A percentile compares a stretch with the other conserved stretches of the same genome.
phyloP scores from a whole-genome alignment of 2,888 invertebrate genomes.

The Caenorhabditis wallacei region DNA sequence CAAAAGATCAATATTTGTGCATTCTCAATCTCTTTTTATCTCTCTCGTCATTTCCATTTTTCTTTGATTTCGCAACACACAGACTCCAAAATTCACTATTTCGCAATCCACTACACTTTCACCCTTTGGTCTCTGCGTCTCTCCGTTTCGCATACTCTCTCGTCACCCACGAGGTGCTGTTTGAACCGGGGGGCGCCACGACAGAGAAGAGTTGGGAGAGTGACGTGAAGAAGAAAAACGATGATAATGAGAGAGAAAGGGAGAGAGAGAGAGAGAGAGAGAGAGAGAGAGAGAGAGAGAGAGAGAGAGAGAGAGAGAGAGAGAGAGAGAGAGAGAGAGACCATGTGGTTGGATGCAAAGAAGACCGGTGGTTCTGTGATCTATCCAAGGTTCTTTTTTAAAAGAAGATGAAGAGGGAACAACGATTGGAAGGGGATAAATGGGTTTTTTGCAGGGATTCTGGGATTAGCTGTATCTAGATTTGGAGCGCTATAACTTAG shows the following conservation, averaged over 20 bases:
- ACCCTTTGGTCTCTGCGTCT: conserved; percentile 27
- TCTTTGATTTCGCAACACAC: conserved; percentile 43
- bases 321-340: conserved; percentile 5
- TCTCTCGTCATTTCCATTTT: conserved; percentile 23
- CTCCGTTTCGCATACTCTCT: conserved; percentile 2
- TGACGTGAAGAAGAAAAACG: conserved; percentile 46
- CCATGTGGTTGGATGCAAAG: conserved; percentile 45
- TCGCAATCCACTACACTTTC: conserved; percentile 44
- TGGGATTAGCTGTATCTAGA: too few relatives aligned
- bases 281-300: background rate
- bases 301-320: background rate
- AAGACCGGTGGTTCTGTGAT: conserved; percentile 54
- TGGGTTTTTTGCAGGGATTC: background rate
- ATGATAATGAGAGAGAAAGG: conserved; percentile 44
- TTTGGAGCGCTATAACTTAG: too few relatives aligned
- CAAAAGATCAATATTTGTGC: conserved; percentile 58
- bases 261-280: background rate
- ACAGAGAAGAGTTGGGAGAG: background rate
- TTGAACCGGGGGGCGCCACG: conserved; percentile 55
- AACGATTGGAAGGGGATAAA: background rate
- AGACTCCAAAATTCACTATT: conserved; percentile 47
- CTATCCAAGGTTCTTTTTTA: conserved; percentile 25
- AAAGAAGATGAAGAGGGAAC: background rate
- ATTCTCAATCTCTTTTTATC: background rate
- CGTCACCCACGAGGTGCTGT: conserved; percentile 39